These are phyloP conservation scores for Carassius gibelio DNA, from an alignment of 2,113 vertebrate species.

Conservation along the genomic window DNA sequence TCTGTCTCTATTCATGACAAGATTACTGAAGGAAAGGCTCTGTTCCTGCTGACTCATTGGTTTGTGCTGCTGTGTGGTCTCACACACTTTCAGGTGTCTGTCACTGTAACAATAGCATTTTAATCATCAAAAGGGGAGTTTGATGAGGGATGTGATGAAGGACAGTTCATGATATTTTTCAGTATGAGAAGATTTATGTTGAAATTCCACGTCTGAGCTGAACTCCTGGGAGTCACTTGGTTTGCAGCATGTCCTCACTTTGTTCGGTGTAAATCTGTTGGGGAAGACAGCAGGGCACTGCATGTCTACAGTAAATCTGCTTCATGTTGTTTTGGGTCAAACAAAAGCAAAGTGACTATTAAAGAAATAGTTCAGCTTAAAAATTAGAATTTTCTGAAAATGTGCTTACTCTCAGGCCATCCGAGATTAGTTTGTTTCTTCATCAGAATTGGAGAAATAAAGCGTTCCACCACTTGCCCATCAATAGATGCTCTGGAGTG, in stretches of 20 bases:
- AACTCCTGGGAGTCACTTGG: slow-evolving; percentile 9
- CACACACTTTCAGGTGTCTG: neutral
- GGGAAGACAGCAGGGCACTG: neutral
- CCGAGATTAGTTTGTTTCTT: neutral
- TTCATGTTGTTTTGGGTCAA: neutral
- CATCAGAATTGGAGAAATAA: too few species aligned
- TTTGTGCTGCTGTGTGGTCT: slow-evolving; percentile 3
- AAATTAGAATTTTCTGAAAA: neutral
- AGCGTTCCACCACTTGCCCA: neutral
- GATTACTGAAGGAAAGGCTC: neutral
- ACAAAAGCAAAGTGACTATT: neutral
- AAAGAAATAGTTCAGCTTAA: neutral
- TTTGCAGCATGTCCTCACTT: neutral
- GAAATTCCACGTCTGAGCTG: neutral
- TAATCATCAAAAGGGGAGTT: neutral
- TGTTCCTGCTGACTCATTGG: neutral
- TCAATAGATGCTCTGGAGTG: neutral
- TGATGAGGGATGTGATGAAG: neutral
- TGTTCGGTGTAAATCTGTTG: neutral
- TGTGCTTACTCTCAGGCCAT: neutral
- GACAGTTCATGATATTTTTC: neutral
- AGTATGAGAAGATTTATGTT: neutral
- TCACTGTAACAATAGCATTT: neutral
- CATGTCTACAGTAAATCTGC: slow-evolving; percentile 1
- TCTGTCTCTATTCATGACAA: neutral